phyloP scores from a whole-genome alignment of 2,888 invertebrate species.

The Julus scandinavius region DNA sequence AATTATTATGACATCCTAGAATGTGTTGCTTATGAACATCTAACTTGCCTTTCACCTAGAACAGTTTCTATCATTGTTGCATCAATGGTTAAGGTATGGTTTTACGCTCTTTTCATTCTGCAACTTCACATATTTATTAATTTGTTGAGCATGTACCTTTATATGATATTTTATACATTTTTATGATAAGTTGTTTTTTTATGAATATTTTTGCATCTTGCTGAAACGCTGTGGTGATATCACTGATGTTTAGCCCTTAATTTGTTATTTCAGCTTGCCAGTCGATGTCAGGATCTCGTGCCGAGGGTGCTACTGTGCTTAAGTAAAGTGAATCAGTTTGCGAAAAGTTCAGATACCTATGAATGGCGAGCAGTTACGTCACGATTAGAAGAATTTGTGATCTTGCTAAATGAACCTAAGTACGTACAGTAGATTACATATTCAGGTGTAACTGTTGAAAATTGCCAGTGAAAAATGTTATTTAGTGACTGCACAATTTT shows the following conservation, averaged over 20 bases:
- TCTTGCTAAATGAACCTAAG: conserved; percentile 46
- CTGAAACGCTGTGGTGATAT: too few relatives aligned
- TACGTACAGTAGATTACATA: background rate
- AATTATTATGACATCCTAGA: conserved; percentile 51
- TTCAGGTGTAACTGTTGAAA: background rate
- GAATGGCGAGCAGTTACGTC: conserved; percentile 33
- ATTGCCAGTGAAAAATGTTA: background rate
- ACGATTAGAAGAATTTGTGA: conserved; percentile 40
- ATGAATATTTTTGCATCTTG: too few relatives aligned
- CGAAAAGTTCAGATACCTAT: background rate
- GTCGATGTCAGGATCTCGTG: conserved; percentile 46
- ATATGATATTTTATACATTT: too few relatives aligned
- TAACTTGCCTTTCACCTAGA: background rate
- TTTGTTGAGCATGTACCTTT: too few relatives aligned
- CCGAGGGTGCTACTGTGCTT: conserved; percentile 34
- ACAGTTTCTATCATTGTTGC: conserved; percentile 48
- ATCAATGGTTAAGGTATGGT: conserved; percentile 47
- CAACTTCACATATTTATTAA: too few relatives aligned
- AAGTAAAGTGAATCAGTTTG: conserved; percentile 43
- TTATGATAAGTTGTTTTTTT: too few relatives aligned
- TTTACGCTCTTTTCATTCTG: conserved; percentile 1
- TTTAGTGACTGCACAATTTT: background rate
- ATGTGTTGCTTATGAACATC: conserved; percentile 50
- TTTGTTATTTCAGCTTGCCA: conserved; percentile 37
- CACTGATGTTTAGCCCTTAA: background rate